Conservation (phyloP, 1,140 invertebrate species). For the Archivesica marissinica region DNA sequence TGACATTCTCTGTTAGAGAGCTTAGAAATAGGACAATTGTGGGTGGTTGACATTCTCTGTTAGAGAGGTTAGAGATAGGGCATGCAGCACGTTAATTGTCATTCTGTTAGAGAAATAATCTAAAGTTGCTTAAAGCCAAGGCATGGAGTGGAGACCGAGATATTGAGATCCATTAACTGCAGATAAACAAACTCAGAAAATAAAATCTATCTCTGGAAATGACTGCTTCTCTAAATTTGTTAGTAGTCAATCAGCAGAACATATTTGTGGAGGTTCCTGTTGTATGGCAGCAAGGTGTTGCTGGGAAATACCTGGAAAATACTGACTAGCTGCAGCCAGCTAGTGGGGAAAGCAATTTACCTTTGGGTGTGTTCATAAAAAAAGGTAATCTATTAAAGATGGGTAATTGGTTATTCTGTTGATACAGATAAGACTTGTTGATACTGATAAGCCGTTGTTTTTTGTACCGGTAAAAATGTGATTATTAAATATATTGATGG, state of each 20-base stretch:
- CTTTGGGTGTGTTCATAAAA: constrained; percentile 9
- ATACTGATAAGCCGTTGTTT: no score
- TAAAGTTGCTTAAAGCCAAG: no score
- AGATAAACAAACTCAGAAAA: constrained; percentile 2
- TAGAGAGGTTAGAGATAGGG: no score
- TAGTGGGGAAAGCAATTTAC: constrained; percentile 1
- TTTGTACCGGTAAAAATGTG: no score
- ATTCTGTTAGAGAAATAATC: no score
- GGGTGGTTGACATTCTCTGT: no score
- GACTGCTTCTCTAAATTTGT: constrained; percentile 14
- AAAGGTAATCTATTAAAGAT: not conserved
- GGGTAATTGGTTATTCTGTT: constrained; percentile 16
- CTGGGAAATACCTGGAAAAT: constrained; percentile 22
- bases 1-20: no score
- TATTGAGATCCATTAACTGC: no score
- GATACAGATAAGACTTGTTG: not conserved
- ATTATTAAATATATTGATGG: no score
- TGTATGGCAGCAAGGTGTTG: constrained; percentile 6
- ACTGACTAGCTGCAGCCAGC: not conserved
- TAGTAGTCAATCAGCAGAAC: not conserved
- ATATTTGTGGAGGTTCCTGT: not conserved
- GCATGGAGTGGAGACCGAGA: no score
- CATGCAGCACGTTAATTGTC: no score
- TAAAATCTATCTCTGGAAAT: constrained; percentile 25
- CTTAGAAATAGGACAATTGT: no score